phyloP scores from a whole-genome alignment of 1,140 invertebrate genomes.

The Heterodera schachtii region DNA sequence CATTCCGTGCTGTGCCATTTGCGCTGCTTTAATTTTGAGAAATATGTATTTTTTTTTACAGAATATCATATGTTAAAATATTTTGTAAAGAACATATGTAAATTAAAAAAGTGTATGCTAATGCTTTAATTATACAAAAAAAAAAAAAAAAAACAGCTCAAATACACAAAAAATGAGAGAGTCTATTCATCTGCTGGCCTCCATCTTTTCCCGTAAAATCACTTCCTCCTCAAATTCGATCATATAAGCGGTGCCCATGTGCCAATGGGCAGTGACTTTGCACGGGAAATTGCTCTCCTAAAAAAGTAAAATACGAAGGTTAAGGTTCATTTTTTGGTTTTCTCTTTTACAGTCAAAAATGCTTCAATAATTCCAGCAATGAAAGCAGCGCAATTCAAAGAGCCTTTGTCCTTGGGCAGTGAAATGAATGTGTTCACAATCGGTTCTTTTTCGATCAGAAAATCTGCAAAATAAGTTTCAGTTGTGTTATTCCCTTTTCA shows the following conservation, averaged over 20 bases:
- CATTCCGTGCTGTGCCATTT: slow-evolving; percentile 53
- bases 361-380: slow-evolving; percentile 96
- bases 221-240: slow-evolving; percentile 96
- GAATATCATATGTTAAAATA: background rate
- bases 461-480: slow-evolving; percentile 70
- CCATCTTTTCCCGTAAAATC: slow-evolving; percentile 80
- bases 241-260: slow-evolving; percentile 98
- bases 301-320: slow-evolving; percentile 12
- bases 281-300: slow-evolving; percentile 65
- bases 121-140: too few species aligned
- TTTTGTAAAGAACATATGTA: background rate
- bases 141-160: too few species aligned
- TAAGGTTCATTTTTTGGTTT: background rate
- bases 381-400: slow-evolving; percentile 95
- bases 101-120: background rate
- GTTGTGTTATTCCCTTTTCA: too few species aligned
- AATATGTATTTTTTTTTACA: background rate
- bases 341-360: slow-evolving; percentile 78
- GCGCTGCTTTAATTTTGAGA: background rate
- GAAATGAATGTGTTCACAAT: slow-evolving; percentile 96
- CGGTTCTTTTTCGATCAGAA: slow-evolving; percentile 97
- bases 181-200: background rate
- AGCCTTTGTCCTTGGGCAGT: slow-evolving; percentile 94
- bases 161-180: too few species aligned
- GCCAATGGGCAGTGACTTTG: slow-evolving; percentile 79